Evolutionary conservation across 1,140 invertebrate species (phyloP), one percentile per base, ranked within the genome.

Genomic region (Drosophila suzukii): DNA sequence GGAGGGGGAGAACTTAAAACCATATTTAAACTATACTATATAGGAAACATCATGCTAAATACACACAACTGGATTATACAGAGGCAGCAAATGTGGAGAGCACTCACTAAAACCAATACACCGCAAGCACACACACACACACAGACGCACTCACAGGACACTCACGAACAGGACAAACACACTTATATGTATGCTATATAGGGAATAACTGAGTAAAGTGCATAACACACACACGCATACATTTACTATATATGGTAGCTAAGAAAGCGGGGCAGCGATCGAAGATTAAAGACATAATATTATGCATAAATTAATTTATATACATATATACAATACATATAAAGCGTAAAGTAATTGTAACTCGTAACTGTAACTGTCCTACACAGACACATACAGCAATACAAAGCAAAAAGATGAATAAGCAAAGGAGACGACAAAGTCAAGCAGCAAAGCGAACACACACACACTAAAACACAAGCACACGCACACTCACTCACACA

Each of bases 241-340:
- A 66, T 20, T 38, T 54, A 70, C 63, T 44, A 70, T 46, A 47
- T 41, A 76, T 62, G 75, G 62, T 59, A 73, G 62, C 70, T 67
- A 67, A 72, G 53, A 20, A 20, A 58, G 30, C 17, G 49, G 68
- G 65, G 74, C 62, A 78, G 75, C 74, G 57, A 77, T 70, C 75
- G 74, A 77, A 77, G 57, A 77, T 70, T 78, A 78, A 80, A 80
- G 76, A 80, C 77, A 79, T 79, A 79, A 79, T 70, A 67, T 79
- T 78, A 78, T 78, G 67, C 75, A 55, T 78, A 78, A 78, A 78
- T 73, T 78, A 78, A 79, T 79, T 80, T 79, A 79, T 79, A 79
- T 79, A 79, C 62, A 79, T 79, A 67, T 67, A 78, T 79, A 76
- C 70, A 70, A 65, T 63, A 71, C 51, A 70, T 71, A 71, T 71